Conservation (phyloP, 2,888 invertebrate species). For the Megamerina dolium region DNA sequence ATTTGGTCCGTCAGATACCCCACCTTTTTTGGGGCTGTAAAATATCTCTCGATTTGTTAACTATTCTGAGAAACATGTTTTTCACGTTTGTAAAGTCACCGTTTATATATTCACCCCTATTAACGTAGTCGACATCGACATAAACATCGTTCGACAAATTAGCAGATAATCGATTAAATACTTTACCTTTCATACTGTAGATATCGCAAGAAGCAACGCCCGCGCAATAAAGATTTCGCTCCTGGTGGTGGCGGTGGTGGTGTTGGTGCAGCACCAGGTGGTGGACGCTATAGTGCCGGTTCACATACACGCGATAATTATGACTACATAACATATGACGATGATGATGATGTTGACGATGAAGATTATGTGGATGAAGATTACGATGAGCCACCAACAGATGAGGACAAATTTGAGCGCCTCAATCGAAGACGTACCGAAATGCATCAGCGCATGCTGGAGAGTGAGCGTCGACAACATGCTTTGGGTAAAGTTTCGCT, state of each 20-base stretch:
- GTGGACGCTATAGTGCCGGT: constrained; percentile 14
- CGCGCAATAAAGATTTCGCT: constrained; percentile 39
- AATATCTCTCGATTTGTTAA: no score
- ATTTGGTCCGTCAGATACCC: no score
- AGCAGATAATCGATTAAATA: no score
- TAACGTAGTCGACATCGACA: no score
- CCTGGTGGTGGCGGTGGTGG: background rate
- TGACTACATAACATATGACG: constrained; percentile 44
- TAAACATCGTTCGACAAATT: no score
- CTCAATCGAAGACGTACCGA: constrained; percentile 47
- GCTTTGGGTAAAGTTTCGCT: constrained; percentile 26
- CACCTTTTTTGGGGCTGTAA: no score
- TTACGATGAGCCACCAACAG: constrained; percentile 38
- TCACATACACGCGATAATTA: constrained; percentile 38
- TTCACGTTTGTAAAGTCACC: no score
- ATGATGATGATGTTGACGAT: constrained; percentile 40
- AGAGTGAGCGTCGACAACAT: constrained; percentile 41
- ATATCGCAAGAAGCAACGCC: constrained; percentile 51
- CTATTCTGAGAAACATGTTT: no score
- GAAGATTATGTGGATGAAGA: constrained; percentile 40
- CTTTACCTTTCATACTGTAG: no score
- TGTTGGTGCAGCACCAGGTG: background rate
- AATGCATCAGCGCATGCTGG: constrained; percentile 48
- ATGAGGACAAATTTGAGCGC: constrained; percentile 48
- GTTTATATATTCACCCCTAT: no score